Conservation (phyloP, 2,113 vertebrate genomes). For the Cyanoderma ruficeps region DNA sequence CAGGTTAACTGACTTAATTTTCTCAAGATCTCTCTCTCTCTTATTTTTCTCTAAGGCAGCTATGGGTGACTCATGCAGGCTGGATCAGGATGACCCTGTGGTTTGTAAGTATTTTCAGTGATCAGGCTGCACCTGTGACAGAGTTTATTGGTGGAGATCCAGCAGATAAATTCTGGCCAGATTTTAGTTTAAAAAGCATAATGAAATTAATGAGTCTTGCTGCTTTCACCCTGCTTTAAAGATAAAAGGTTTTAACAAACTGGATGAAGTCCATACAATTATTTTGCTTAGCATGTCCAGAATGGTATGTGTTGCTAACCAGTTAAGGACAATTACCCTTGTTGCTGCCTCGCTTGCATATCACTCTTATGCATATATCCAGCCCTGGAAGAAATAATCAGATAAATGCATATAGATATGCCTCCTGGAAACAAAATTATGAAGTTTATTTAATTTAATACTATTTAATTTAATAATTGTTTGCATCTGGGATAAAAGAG, state of each 20-base stretch:
- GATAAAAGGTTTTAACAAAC: neutral
- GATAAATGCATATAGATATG: neutral
- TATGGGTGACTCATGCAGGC: neutral
- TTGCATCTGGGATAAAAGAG: neutral
- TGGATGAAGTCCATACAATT: neutral
- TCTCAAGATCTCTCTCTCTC: neutral
- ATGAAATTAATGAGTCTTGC: neutral
- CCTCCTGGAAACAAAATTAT: neutral
- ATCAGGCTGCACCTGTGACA: neutral
- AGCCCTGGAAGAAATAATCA: neutral
- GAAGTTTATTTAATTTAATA: neutral
- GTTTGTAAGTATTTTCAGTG: neutral
- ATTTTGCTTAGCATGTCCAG: neutral
- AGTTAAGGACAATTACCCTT: neutral
- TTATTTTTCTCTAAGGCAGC: neutral
- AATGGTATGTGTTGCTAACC: neutral
- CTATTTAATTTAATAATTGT: neutral
- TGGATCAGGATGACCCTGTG: neutral
- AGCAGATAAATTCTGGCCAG: neutral
- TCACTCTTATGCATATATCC: neutral
- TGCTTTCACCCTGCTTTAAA: neutral
- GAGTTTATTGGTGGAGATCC: neutral
- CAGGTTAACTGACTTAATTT: neutral
- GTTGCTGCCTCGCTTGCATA: neutral
- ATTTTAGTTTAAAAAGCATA: neutral